Evolutionary conservation across 1,140 invertebrate genomes (phyloP).

Genomic region (Drosophila pruinosa): DNA sequence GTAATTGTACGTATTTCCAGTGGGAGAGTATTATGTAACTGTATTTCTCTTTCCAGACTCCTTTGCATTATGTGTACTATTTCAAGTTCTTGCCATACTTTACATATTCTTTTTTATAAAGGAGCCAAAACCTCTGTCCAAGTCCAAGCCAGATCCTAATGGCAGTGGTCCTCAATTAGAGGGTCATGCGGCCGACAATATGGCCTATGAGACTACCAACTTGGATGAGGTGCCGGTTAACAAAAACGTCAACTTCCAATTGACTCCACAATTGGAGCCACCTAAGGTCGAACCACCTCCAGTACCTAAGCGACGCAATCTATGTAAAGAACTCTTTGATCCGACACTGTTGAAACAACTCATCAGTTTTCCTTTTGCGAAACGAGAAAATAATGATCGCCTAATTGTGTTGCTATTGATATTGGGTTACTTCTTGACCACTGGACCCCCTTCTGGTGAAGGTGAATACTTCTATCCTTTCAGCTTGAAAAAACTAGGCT

Average conservation of each 20-base stretch:
- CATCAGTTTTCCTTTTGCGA: conserved; percentile 65
- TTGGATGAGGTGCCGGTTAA: conserved; percentile 58
- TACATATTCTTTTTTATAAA: conserved; percentile 76
- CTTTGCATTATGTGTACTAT: conserved; percentile 60
- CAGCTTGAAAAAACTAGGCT: conserved; percentile 71
- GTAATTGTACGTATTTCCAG: neutral
- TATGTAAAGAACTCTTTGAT: conserved; percentile 73
- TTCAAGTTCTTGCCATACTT: conserved; percentile 74
- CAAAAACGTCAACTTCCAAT: conserved; percentile 72
- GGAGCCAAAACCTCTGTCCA: conserved; percentile 58
- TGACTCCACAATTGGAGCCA: conserved; percentile 56
- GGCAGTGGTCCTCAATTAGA: conserved; percentile 17
- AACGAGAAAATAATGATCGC: conserved; percentile 70
- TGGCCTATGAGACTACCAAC: conserved; percentile 69
- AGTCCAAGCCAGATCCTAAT: conserved; percentile 5
- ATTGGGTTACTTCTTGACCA: conserved; percentile 68
- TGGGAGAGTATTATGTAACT: neutral
- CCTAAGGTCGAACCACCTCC: conserved; percentile 46
- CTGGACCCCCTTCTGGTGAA: conserved; percentile 71
- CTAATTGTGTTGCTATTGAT: conserved; percentile 64
- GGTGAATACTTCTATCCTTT: conserved; percentile 77
- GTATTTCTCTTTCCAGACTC: conserved; percentile 46
- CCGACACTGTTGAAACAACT: conserved; percentile 73
- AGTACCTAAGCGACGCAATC: conserved; percentile 37
- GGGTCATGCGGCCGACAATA: conserved; percentile 58